phyloP scores from a whole-genome alignment of 92 coral and sea anemone genomes.

The Phenganax subtilis region DNA sequence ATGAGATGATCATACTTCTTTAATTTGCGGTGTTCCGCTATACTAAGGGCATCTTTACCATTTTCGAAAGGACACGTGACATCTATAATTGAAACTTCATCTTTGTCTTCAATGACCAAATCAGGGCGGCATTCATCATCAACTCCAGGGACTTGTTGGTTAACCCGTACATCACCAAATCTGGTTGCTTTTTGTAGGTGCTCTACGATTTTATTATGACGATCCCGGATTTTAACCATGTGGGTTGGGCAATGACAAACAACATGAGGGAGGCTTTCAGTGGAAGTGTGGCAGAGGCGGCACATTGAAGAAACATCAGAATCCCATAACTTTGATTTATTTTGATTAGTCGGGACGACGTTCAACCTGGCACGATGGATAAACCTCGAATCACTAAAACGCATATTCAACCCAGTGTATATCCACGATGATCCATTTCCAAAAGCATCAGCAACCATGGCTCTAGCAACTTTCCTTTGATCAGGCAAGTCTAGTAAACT shows the following conservation, averaged over 20 bases:
- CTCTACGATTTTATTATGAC: background rate
- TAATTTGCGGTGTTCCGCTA: background rate
- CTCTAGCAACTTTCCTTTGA: slow-evolving; percentile 11
- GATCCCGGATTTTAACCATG: slow-evolving; percentile 1
- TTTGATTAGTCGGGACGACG: background rate
- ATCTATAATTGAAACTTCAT: background rate
- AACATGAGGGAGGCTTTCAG: slow-evolving; percentile 1
- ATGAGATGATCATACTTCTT: background rate
- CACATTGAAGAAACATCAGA: background rate
- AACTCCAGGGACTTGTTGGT: background rate
- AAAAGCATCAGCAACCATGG: background rate
- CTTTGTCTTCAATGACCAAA: background rate
- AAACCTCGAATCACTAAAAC: slow-evolving; percentile 15
- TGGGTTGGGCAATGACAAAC: background rate
- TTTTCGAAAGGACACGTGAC: slow-evolving; percentile 15
- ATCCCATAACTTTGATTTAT: background rate
- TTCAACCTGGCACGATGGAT: slow-evolving; percentile 11
- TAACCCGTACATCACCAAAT: background rate
- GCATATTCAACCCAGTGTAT: background rate
- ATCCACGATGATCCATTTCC: slow-evolving; percentile 1
- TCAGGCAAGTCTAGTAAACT: background rate
- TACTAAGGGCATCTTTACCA: background rate
- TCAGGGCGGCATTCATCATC: slow-evolving; percentile 2
- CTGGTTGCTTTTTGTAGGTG: background rate
- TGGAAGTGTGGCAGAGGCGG: background rate